These are phyloP conservation scores for Falco berigora DNA, from an alignment of 2,797 vertebrate species.

Conservation along the genomic window DNA sequence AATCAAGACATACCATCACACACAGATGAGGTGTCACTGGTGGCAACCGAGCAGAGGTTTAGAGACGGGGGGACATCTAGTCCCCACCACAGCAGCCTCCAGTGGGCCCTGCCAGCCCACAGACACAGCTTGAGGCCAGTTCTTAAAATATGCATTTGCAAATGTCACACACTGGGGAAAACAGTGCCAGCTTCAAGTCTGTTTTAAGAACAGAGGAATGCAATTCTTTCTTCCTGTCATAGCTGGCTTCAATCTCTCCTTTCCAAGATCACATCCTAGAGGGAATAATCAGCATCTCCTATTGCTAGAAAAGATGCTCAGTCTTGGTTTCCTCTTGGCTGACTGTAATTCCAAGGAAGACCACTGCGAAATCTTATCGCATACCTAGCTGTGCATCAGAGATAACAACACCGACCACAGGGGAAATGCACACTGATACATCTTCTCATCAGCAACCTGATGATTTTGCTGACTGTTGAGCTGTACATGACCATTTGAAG, in stretches of 20 bases:
- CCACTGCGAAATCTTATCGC: background rate
- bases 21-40: background rate
- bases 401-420: background rate
- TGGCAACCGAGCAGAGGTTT: background rate
- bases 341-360: background rate
- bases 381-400: background rate
- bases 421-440: background rate
- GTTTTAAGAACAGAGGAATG: background rate
- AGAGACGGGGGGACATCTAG: background rate
- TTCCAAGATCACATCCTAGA: background rate
- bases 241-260: background rate
- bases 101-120: background rate
- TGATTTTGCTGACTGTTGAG: background rate
- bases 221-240: background rate
- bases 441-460: background rate
- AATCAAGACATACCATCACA: background rate
- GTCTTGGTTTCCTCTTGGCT: background rate
- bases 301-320: background rate
- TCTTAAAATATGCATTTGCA: background rate
- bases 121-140: background rate
- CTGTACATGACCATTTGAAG: background rate
- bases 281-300: background rate
- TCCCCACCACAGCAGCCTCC: background rate
- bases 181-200: background rate
- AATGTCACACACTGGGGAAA: background rate